Percentiles rank a stretch among this genome's conserved stretches.
Conservation (phyloP, 2,113 vertebrate species). For the Pseudolaguvia tuberculata region DNA sequence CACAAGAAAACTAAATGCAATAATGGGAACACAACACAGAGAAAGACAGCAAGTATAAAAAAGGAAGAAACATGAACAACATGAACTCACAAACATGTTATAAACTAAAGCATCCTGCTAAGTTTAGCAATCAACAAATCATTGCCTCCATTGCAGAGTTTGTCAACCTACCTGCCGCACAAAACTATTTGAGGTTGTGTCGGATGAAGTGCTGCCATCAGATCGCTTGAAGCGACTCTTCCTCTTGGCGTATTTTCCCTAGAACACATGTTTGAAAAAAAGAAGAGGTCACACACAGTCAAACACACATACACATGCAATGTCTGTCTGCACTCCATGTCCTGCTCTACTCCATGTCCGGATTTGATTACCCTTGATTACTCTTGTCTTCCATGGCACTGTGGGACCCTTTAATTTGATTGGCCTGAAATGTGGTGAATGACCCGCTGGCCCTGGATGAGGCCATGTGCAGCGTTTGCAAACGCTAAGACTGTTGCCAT, state of each 20-base stretch:
- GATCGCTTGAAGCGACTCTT: slow-evolving; percentile 95
- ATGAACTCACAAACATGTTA: too few relatives aligned
- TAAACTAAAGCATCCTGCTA: too few relatives aligned
- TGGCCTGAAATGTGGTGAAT: slow-evolving; percentile 60
- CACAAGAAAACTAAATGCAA: too few relatives aligned
- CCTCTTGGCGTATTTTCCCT: slow-evolving; percentile 90
- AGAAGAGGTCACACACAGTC: slow-evolving; percentile 6
- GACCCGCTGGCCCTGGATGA: slow-evolving; percentile 56
- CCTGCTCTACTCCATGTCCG: slow-evolving; percentile 32
- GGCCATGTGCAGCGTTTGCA: slow-evolving; percentile 61
- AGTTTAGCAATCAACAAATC: too few relatives aligned
- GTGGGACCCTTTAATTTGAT: slow-evolving; percentile 65
- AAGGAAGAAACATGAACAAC: too few relatives aligned
- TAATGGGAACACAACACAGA: too few relatives aligned
- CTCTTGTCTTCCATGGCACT: slow-evolving; percentile 58
- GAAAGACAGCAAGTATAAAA: too few relatives aligned
- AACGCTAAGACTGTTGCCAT: slow-evolving; percentile 62
- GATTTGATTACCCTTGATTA: slow-evolving; percentile 57
- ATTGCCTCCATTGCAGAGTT: neutral
- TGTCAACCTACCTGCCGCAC: slow-evolving; percentile 82
- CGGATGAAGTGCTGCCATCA: slow-evolving; percentile 91
- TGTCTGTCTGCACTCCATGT: slow-evolving; percentile 4
- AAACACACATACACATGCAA: slow-evolving; percentile 3
- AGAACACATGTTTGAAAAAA: slow-evolving; percentile 28
- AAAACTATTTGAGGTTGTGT: slow-evolving; percentile 98